A percentile compares a stretch with the other conserved stretches of the same genome.
phyloP scores from a whole-genome alignment of 2,888 invertebrate species.

The Hypena proboscidalis region DNA sequence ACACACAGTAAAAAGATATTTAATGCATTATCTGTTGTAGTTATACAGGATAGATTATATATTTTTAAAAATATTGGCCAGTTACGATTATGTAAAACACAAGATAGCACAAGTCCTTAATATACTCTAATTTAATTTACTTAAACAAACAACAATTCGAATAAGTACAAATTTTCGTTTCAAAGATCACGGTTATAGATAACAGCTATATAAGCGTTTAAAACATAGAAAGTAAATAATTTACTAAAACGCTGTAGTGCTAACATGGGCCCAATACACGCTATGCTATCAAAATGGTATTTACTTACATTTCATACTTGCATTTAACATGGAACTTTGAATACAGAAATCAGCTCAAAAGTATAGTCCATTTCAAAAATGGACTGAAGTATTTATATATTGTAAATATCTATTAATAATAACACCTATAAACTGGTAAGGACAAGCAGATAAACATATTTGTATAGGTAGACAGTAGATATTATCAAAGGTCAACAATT shows the following conservation, averaged over 20 bases:
- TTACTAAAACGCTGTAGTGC: constrained; percentile 35
- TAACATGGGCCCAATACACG: constrained; percentile 44
- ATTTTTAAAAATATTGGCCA: constrained; percentile 57
- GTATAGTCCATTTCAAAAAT: constrained; percentile 33
- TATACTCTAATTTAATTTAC: constrained; percentile 50
- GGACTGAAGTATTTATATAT: constrained; percentile 35
- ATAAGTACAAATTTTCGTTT: constrained; percentile 65
- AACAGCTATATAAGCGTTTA: constrained; percentile 47
- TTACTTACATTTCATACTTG: constrained; percentile 22
- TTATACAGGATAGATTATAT: constrained; percentile 51
- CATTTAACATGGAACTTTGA: constrained; percentile 41
- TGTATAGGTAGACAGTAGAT: constrained; percentile 43
- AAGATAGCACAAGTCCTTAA: constrained; percentile 57
- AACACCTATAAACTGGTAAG: constrained; percentile 58
- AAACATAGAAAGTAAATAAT: constrained; percentile 38
- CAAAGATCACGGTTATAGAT: constrained; percentile 61
- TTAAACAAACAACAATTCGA: constrained; percentile 66
- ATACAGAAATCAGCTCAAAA: constrained; percentile 37
- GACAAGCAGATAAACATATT: constrained; percentile 60
- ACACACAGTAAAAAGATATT: constrained; percentile 60
- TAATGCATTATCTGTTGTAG: constrained; percentile 47
- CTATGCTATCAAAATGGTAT: constrained; percentile 42
- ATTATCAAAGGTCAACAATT: constrained; percentile 62
- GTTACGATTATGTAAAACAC: constrained; percentile 55
- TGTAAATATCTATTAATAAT: constrained; percentile 58